Evolutionary conservation across 2,888 invertebrate genomes (phyloP), one percentile per base, ranked within the genome.

Genomic region (Hyposoter didymator): DNA sequence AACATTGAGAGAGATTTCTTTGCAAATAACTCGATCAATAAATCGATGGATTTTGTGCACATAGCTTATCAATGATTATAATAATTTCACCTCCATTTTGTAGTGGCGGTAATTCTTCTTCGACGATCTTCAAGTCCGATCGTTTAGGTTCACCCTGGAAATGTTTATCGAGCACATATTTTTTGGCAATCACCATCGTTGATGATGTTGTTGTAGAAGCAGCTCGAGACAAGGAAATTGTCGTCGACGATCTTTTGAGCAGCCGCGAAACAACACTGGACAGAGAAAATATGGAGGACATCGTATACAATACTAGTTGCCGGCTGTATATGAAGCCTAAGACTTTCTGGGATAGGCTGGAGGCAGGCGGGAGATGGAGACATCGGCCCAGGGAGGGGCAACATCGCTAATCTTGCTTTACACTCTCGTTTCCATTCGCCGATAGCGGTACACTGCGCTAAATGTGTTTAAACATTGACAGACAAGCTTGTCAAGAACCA

Each of bases 121-220:
- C 96, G 2, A 96, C 95, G 22, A 97, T 92, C 91, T 95, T 93
- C 83, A 97, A 95, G 93, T 97, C 96, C 2, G 94, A 94, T 82
- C 94, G 93, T 90, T 96, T 96, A 2, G 97, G 97, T 90, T 95
- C 95, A 0, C 96, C 97, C 88, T 95, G 94, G 91, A 97, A 97
- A 89, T 95, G 94, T 89, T 96, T 96, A 0, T 94, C 95, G 17
- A 96, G 93, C 22, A 96, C 95, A 94, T 96, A 97, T 92, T 96
- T 96, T 91, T 95, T 96, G 2, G 95, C 95, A 86, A 94, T 94
- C 45, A 96, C 93, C 94, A 95, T 95, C 39, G 49, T 86, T n/a
- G 59, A 62, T 6, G 78, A 78, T 12, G 59, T 72, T 12, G 59
- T 72, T 28, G 59, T 45, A 19, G 43, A n/a, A 3, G 55, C 2